Evolutionary conservation across 2,888 invertebrate species (phyloP).

Genomic region (Leptopilina myrica): DNA sequence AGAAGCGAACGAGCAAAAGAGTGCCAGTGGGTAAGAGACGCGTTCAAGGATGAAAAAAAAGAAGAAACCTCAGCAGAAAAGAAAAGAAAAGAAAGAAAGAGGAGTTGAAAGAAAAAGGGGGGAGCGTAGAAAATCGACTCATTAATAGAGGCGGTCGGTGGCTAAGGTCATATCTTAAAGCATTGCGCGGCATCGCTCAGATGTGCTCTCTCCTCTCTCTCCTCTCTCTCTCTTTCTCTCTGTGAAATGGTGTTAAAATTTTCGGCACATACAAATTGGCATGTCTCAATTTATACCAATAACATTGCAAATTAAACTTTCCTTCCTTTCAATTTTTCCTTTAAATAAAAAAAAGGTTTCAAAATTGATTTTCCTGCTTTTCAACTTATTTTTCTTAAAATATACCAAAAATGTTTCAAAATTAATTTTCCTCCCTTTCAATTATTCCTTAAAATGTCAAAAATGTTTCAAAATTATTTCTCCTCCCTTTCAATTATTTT

Average conservation of each 20-base stretch:
- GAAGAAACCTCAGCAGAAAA: constrained; percentile 37
- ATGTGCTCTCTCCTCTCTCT: neutral
- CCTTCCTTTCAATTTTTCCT: too few relatives aligned
- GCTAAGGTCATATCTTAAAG: constrained; percentile 55
- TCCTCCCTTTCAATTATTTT: too few relatives aligned
- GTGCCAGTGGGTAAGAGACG: constrained; percentile 56
- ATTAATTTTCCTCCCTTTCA: too few relatives aligned
- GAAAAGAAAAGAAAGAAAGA: constrained; percentile 28
- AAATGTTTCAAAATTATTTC: too few relatives aligned
- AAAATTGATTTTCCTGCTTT: too few relatives aligned
- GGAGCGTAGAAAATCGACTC: constrained; percentile 60
- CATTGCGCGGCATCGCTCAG: constrained; percentile 49
- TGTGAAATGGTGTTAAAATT: constrained; percentile 36
- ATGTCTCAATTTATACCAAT: constrained; percentile 34
- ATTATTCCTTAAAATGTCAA: too few relatives aligned
- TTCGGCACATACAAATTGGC: constrained; percentile 33
- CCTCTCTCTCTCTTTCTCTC: neutral
- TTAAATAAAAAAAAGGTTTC: too few relatives aligned
- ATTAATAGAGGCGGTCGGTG: constrained; percentile 60
- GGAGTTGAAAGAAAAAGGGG: constrained; percentile 43
- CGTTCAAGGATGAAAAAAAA: constrained; percentile 48
- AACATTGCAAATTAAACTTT: neutral
- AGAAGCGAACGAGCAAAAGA: constrained; percentile 49
- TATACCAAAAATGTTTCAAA: too few relatives aligned
- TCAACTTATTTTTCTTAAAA: too few relatives aligned